Percentiles rank a stretch among this genome's conserved stretches.
Evolutionary conservation across 1,140 invertebrate genomes (phyloP).

Genomic region (Harpegnathos saltator): DNA sequence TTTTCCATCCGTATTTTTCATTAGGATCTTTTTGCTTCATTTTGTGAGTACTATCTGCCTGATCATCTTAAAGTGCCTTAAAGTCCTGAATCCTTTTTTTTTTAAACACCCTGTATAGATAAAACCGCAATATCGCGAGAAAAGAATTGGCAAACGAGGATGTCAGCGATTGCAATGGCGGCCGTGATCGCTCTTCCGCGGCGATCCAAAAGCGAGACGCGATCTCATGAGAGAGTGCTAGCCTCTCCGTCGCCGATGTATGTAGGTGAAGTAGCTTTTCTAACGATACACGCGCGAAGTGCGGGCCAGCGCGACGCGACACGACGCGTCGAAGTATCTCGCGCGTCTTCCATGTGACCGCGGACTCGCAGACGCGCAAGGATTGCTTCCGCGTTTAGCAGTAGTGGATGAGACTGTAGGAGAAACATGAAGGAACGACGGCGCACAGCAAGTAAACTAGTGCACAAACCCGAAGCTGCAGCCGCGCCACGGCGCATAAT

Average conservation of each 20-base stretch:
- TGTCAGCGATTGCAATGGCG: conserved; percentile 46
- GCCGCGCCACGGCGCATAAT: conserved; percentile 82
- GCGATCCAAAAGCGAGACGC: conserved; percentile 59
- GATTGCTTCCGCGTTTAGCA: neutral
- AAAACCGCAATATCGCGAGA: too few relatives aligned
- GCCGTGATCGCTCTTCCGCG: conserved; percentile 67
- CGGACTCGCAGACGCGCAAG: neutral
- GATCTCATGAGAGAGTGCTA: conserved; percentile 72
- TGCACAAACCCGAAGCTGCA: conserved; percentile 76
- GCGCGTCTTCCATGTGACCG: neutral
- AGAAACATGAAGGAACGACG: neutral
- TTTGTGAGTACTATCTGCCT: too few relatives aligned
- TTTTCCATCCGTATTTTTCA: too few relatives aligned
- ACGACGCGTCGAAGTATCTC: conserved; percentile 50
- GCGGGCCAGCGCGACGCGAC: conserved; percentile 42
- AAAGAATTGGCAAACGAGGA: neutral
- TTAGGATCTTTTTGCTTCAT: too few relatives aligned
- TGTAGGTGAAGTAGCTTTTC: conserved; percentile 82
- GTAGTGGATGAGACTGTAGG: conserved; percentile 16
- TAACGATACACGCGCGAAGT: conserved; percentile 74
- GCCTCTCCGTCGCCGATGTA: conserved; percentile 74
- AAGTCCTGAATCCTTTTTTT: too few relatives aligned
- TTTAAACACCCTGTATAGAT: too few relatives aligned
- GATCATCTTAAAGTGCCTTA: too few relatives aligned
- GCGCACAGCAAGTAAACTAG: conserved; percentile 82